Evolutionary conservation across 2,113 vertebrate genomes (phyloP), one percentile per base, ranked within the genome.

Genomic region (Passer montanus): DNA sequence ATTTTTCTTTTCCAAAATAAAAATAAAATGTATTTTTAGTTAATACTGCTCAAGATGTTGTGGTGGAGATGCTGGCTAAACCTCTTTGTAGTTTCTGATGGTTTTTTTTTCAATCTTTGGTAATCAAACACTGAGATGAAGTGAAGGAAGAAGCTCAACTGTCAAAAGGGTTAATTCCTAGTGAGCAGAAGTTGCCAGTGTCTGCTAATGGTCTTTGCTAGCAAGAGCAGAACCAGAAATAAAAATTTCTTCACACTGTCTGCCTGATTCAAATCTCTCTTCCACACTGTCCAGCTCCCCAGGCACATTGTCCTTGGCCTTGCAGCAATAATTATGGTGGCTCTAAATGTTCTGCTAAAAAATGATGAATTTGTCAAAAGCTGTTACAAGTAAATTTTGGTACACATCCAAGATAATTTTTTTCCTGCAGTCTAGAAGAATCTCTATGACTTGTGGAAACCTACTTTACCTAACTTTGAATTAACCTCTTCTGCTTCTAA

Each of bases 111-210:
- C 43, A 10, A 24, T 24, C 6, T 2, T n/a, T 55, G 2, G 7
- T 62, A 53, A 41, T 27, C 5, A 60, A 81, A 74, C 10, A 31
- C 9, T 55, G 16, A 13, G 8, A 4, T 5, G 5, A 56, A 63
- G 11, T 26, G 1, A 0, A 1, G 11, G 9, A 69, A 39, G 5
- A 47, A 76, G 5, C 4, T 27, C 3, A 43, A 16, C 5, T 18
- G 20, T 17, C 21, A 35, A 64, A 68, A 77, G 26, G 4, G 4
- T 46, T 74, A 50, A 43, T 33, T 67, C 22, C 18, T 64, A 35
- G 26, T 8, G 21, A 74, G 23, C 4, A 80, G 52, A 46, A 35
- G 5, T 23, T 60, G 6, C 9, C 7, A 67, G 20, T 1, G 0
- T 50, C 11, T 16, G 12, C 7, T 62, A 20, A 37, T 44, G 3